A percentile compares a stretch with the other conserved stretches of the same genome.
phyloP scores from a whole-genome alignment of 2,888 invertebrate species.

The Rhagonycha lutea region DNA sequence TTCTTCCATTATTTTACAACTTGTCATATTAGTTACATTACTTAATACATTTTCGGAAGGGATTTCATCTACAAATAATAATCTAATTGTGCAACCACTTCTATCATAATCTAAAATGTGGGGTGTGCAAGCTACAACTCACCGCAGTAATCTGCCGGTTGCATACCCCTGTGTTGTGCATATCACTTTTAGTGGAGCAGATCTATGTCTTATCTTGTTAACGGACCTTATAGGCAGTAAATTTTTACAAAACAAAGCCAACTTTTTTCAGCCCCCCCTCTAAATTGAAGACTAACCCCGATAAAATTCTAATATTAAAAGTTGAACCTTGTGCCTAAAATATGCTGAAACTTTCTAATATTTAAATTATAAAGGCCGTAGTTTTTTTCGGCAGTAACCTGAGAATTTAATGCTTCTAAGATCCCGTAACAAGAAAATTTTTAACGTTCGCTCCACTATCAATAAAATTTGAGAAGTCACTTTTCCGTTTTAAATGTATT shows the following conservation, averaged over 20 bases:
- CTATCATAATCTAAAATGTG: background rate
- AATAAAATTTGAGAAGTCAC: background rate
- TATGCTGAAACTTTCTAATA: no score
- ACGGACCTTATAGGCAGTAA: background rate
- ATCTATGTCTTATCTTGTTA: background rate
- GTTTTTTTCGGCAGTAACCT: no score
- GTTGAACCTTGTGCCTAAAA: no score
- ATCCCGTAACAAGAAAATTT: background rate
- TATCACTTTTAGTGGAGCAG: background rate
- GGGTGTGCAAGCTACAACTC: background rate
- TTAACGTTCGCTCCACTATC: background rate
- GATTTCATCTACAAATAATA: constrained; percentile 38
- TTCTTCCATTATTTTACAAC: constrained; percentile 67
- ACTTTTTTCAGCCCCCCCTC: no score
- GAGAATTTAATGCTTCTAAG: background rate
- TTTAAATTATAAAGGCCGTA: no score
- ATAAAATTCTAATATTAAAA: no score
- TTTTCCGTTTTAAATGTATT: background rate
- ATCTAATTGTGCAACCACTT: background rate
- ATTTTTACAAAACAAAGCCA: background rate
- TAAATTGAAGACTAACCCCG: no score
- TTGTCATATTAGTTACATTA: constrained; percentile 51
- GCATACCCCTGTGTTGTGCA: background rate
- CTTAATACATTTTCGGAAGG: constrained; percentile 39
- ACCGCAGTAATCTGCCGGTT: background rate